Evolutionary conservation across 2,113 vertebrate species (phyloP), one percentile per base, ranked within the genome.

Genomic region (Physeter macrocephalus): DNA sequence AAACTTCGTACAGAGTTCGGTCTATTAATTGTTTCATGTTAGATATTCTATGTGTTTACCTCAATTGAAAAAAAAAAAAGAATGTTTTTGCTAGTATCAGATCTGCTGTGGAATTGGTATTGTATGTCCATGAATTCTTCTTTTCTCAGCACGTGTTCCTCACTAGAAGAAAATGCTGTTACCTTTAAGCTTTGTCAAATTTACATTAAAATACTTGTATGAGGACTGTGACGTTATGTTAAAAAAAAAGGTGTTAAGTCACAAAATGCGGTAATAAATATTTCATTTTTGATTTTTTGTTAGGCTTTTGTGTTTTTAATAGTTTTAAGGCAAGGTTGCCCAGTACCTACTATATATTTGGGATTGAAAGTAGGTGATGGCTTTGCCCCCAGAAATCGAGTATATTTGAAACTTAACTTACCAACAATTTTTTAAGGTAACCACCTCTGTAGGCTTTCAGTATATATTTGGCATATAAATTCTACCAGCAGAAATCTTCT

Each of bases 21-120:
- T 99, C 99, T 99, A 99, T 99, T 99, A 99, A 99, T 99, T 99
- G 99, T 99, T 99, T 99, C 99, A 99, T 99, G 99, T 99, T 99
- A 99, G 99, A 99, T 99, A 99, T 99, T 99, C 99, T 99, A 99
- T 99, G 99, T 99, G 99, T 99, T 99, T 99, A 99, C 99, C 99
- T 99, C 99, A 99, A 99, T 99, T 99, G 99, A 99, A 99, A 99
- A 99, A 99, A 97, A 98, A 99, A 99, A 99, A 99, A 99, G 99
- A 99, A 99, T 99, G 99, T 99, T 99, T 99, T 99, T 99, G 99
- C 99, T 99, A 99, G 99, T 99, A 99, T 99, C 99, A 99, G 99
- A 99, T 99, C 99, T 99, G 99, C 99, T 99, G 99, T 99, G 99
- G 99, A 99, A 99, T 99, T 99, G 99, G 99, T 99, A 99, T 99